A percentile compares a stretch with the other conserved stretches of the same genome.
Evolutionary conservation across 37 sponge, comb jelly and placozoan genomes (phyloP).

Genomic region (Theonella swinhoei): DNA sequence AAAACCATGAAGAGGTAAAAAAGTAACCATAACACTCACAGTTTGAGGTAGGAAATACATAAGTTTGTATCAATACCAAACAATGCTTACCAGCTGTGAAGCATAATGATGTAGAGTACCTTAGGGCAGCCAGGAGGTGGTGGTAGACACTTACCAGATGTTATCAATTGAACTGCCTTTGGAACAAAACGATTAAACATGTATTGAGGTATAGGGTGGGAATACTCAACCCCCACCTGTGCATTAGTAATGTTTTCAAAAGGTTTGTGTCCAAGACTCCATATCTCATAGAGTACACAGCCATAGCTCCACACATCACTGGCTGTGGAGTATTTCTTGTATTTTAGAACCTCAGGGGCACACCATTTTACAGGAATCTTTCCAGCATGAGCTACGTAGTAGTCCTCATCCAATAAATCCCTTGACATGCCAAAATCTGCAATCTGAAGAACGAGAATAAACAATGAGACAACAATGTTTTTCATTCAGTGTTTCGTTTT

Average conservation of each 20-base stretch:
- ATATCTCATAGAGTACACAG: not conserved
- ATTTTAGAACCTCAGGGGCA: not conserved
- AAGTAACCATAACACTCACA: too few species aligned
- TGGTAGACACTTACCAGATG: not conserved
- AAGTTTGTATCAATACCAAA: too few species aligned
- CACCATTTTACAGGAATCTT: not conserved
- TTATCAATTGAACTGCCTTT: not conserved
- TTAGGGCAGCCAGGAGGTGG: not conserved
- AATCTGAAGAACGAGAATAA: too few species aligned
- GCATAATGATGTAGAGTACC: not conserved
- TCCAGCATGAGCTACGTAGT: not conserved
- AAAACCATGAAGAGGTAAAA: too few species aligned
- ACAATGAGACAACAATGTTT: too few species aligned
- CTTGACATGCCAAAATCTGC: not conserved
- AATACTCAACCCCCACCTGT: not conserved
- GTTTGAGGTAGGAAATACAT: too few species aligned
- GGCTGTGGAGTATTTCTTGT: not conserved
- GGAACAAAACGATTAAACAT: not conserved
- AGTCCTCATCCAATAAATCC: not conserved
- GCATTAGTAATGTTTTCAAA: not conserved
- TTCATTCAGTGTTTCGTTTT: too few species aligned
- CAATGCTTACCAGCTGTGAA: not conserved
- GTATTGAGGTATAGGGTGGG: not conserved
- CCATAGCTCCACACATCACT: not conserved
- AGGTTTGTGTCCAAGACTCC: not conserved